phyloP scores from a whole-genome alignment of 2,113 vertebrate genomes.

The Pterocles burchelli region DNA sequence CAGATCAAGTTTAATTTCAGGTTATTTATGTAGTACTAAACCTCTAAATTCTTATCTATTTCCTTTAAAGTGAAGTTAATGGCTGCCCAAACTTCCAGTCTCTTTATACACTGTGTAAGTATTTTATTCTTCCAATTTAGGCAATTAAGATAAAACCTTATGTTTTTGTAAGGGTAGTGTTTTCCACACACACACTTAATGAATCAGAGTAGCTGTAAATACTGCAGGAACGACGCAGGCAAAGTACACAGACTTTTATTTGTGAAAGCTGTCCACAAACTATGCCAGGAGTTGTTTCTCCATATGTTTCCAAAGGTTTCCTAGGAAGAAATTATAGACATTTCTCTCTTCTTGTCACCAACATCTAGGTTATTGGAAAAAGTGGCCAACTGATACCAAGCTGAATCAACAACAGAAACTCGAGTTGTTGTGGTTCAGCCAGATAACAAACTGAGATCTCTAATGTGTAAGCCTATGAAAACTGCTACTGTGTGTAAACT shows the following conservation, averaged over 20 bases:
- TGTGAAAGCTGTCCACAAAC: neutral
- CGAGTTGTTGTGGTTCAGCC: neutral
- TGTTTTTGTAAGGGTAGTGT: neutral
- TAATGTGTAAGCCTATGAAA: neutral
- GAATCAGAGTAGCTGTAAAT: conserved; percentile 1
- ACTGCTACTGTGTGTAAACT: neutral
- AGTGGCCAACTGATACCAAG: neutral
- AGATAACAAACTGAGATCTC: neutral
- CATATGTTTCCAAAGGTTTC: neutral
- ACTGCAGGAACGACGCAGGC: neutral
- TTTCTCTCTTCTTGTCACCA: conserved; percentile 1
- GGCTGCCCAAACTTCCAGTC: neutral
- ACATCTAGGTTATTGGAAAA: neutral
- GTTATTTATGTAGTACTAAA: neutral
- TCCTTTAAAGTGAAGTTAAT: conserved; percentile 5
- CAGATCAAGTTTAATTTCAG: neutral
- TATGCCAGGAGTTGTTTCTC: neutral
- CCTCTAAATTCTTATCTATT: neutral
- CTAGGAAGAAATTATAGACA: neutral
- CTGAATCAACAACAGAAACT: conserved; percentile 24
- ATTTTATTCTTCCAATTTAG: neutral
- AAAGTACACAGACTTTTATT: neutral
- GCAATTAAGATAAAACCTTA: conserved; percentile 13
- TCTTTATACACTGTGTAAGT: neutral
- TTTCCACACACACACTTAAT: conserved; percentile 10